A percentile compares a stretch with the other conserved stretches of the same genome.
phyloP scores from a whole-genome alignment of 2,113 vertebrate genomes.

The Diadophis punctatus region DNA sequence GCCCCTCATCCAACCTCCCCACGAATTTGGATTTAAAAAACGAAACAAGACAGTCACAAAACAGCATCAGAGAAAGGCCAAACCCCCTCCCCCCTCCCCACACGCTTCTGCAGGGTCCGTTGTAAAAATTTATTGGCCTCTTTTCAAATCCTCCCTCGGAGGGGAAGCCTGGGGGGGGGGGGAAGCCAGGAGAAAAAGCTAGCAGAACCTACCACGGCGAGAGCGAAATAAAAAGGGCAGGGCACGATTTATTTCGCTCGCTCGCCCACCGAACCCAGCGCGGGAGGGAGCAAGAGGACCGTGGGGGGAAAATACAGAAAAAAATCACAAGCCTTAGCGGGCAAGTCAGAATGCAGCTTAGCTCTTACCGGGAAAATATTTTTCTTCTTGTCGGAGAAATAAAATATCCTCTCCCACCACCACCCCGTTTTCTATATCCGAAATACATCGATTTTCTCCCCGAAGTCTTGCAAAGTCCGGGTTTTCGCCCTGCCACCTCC shows the following conservation, averaged over 20 bases:
- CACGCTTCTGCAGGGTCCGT: conserved; percentile 19
- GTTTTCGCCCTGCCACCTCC: not conserved
- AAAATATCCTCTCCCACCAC: not conserved
- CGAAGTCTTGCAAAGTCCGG: not conserved
- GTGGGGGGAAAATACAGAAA: not conserved
- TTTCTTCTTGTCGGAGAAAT: not conserved
- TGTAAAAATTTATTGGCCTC: conserved; percentile 70
- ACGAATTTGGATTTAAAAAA: not conserved
- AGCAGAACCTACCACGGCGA: conserved; percentile 6
- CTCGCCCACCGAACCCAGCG: not conserved
- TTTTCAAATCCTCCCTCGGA: conserved; percentile 28
- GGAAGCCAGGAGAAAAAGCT: conserved; percentile 48
- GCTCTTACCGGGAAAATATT: not conserved
- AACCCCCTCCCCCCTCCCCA: not conserved
- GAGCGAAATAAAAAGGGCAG: conserved; percentile 58
- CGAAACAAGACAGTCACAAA: not conserved
- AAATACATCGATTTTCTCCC: not conserved
- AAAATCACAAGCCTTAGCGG: not conserved
- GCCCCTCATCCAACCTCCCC: not conserved
- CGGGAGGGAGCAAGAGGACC: not conserved
- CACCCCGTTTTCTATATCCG: not conserved
- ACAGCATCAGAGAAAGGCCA: not conserved
- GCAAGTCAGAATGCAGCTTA: not conserved
- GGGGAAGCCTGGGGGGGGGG: conserved; percentile 18
- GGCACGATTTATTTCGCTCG: conserved; percentile 52